Conservation (phyloP, 2,888 invertebrate genomes). For the Aethes cnicana region DNA sequence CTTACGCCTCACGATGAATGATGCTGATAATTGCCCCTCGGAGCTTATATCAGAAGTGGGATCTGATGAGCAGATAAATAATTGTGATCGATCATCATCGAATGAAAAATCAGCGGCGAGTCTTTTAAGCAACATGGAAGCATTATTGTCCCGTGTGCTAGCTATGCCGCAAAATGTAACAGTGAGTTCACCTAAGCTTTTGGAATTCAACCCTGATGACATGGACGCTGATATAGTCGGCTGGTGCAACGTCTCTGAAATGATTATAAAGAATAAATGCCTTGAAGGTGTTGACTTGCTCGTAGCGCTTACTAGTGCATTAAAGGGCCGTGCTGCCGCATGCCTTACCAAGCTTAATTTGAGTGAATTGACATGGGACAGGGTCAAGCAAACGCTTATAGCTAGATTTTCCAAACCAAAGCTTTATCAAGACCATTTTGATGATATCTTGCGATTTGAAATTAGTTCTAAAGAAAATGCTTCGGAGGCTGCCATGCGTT, state of each 20-base stretch:
- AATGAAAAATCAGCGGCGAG: too few relatives aligned
- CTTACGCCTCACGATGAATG: too few relatives aligned
- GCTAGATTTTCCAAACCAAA: conserved; percentile 35
- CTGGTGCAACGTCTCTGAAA: conserved; percentile 31
- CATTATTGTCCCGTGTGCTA: too few relatives aligned
- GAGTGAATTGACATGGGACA: conserved; percentile 28
- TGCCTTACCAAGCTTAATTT: conserved; percentile 33
- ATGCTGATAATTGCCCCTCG: too few relatives aligned
- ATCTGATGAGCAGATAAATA: too few relatives aligned
- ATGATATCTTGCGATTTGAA: conserved; percentile 35
- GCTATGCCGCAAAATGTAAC: conserved; percentile 9
- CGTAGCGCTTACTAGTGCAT: conserved; percentile 27
- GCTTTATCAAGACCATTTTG: conserved; percentile 37
- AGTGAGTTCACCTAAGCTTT: conserved; percentile 11
- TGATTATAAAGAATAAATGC: conserved; percentile 19
- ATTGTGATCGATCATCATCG: too few relatives aligned
- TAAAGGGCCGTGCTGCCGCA: conserved; percentile 32
- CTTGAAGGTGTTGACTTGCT: conserved; percentile 33
- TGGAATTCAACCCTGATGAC: conserved; percentile 32
- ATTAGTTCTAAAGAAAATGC: conserved; percentile 32
- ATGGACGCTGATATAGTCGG: conserved; percentile 32
- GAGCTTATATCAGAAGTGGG: too few relatives aligned
- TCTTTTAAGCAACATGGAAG: too few relatives aligned
- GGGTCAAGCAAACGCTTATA: conserved; percentile 24
- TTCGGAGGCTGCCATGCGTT: conserved; percentile 31